Conservation (phyloP, 1,140 invertebrate species). For the Listronotus oregonensis region DNA sequence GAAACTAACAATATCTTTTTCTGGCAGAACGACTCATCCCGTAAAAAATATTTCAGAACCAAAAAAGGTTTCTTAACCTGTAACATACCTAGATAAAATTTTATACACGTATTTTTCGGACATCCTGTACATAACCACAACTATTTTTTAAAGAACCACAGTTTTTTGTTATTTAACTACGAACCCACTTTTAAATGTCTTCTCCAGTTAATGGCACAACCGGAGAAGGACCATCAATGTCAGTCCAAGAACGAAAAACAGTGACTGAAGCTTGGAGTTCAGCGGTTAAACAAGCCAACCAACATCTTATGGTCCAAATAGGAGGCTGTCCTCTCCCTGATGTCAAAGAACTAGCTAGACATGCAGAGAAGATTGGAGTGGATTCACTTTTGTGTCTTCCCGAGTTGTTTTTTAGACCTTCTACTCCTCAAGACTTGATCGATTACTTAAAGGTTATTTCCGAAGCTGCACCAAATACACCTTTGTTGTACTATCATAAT, state of each 20-base stretch:
- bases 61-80: too few species aligned
- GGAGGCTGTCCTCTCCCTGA: conserved; percentile 75
- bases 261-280: conserved; percentile 71
- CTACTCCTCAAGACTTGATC: conserved; percentile 65
- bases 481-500: conserved; percentile 83
- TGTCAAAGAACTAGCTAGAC: conserved; percentile 71
- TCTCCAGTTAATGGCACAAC: conserved; percentile 74
- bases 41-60: too few species aligned
- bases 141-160: too few species aligned
- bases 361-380: conserved; percentile 69
- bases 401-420: conserved; percentile 77
- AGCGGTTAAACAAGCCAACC: conserved; percentile 59
- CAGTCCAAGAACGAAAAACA: conserved; percentile 69
- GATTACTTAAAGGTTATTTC: conserved; percentile 71
- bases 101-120: too few species aligned
- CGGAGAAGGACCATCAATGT: conserved; percentile 77
- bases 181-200: too few species aligned
- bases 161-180: too few species aligned
- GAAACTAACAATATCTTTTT: too few species aligned
- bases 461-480: conserved; percentile 72
- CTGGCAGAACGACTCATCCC: too few species aligned
- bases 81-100: too few species aligned
- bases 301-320: conserved; percentile 77
- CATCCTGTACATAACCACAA: too few species aligned
- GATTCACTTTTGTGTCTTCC: conserved; percentile 77